Evolutionary conservation across 2,888 invertebrate genomes (phyloP), one percentile per base, ranked within the genome.

Genomic region (Lissocephala sabroskyi): DNA sequence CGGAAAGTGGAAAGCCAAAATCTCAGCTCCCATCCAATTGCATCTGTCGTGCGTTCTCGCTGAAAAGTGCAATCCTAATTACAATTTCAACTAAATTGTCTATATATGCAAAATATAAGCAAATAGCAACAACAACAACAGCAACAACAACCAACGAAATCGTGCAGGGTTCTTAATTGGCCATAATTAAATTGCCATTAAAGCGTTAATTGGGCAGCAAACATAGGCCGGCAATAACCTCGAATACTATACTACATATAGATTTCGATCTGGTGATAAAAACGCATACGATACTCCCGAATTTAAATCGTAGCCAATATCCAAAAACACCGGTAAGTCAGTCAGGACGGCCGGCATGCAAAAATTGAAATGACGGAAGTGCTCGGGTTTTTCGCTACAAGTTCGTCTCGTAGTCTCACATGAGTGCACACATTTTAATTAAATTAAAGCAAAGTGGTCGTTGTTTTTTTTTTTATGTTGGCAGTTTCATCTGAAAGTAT

Each of bases 301-400:
- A n/a, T n/a, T n/a, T n/a, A n/a, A n/a, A n/a, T n/a, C n/a, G n/a
- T n/a, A 42, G 9, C 14, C 26, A 28, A 40, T 42, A 29, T 5
- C 4, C 4, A 57, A 50, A 41, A 57, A 41, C 57, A 18, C 18
- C 37, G 37, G 60, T 57, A 60, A 60, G 61, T 45, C 54, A 30
- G 45, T 50, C 41, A 60, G 7, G 7, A 23, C 7, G 23, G 3
- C 7, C 3, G 7, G 23, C 23, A 23, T 23, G n/a, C n/a, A n/a
- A 23, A 23, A 23, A 23, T 23, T 23, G 4, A 23, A 23, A 5
- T 23, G 23, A 46, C 53, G 53, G 53, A 53, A 53, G 52, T 53
- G 45, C 43, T 28, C 44, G 14, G 43, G 30, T 43, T 32, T 30
- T 53, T 55, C 10, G 62, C 65, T 39, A 67, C 67, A 42, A 37